Percentiles rank a stretch among this genome's conserved stretches.
Conservation (phyloP, 2,113 vertebrate genomes). For the Poicephalus meyeri region DNA sequence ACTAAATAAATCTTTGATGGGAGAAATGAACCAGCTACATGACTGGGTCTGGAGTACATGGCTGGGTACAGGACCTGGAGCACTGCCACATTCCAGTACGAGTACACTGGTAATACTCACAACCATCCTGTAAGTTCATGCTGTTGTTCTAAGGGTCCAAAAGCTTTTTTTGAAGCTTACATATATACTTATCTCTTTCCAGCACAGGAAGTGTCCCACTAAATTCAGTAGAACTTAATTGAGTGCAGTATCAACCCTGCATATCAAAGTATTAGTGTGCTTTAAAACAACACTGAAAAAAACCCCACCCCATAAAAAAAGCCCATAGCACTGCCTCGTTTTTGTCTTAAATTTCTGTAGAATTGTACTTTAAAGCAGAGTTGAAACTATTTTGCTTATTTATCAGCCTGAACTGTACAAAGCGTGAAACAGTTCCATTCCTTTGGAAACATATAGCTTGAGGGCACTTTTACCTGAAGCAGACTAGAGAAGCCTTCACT, state of each 20-base stretch:
- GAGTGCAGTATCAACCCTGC: background rate
- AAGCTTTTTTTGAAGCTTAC: background rate
- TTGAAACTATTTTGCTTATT: background rate
- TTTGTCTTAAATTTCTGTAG: background rate
- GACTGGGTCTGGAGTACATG: background rate
- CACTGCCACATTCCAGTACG: background rate
- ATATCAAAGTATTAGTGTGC: background rate
- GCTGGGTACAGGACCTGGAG: background rate
- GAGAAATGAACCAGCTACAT: background rate
- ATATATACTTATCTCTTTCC: background rate
- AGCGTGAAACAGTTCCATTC: background rate
- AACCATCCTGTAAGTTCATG: background rate
- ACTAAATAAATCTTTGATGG: background rate
- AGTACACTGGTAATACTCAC: background rate
- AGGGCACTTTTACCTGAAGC: constrained; percentile 79
- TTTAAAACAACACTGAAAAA: background rate
- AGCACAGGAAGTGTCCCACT: background rate
- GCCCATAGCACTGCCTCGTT: background rate
- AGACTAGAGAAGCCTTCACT: constrained; percentile 84
- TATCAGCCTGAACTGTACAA: background rate
- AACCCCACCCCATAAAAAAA: fast-evolving
- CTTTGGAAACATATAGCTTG: background rate
- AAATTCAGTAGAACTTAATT: background rate
- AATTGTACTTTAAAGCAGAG: background rate
- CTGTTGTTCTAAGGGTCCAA: background rate